phyloP scores from a whole-genome alignment of 2,888 invertebrate genomes.

The Pedicia rivosa region DNA sequence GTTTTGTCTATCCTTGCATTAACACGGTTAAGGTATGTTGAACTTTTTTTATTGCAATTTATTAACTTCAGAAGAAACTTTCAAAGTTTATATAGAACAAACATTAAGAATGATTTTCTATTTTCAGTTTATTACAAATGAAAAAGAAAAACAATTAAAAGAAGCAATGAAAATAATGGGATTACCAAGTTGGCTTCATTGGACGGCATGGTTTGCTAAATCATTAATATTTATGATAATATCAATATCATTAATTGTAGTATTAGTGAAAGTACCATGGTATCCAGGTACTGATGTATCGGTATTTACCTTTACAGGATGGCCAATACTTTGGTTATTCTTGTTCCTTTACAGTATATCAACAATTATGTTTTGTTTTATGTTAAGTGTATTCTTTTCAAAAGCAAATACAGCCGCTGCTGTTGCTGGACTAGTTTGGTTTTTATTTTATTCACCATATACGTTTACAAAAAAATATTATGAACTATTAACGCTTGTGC shows the following conservation, averaged over 20 bases:
- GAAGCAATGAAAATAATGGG: constrained; percentile 92
- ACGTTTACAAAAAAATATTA: constrained; percentile 50
- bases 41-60: not conserved
- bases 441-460: constrained; percentile 56
- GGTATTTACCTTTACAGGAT: constrained; percentile 53
- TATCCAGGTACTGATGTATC: constrained; percentile 33
- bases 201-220: constrained; percentile 75
- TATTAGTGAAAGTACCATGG: constrained; percentile 44
- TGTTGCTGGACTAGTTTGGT: constrained; percentile 61
- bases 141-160: constrained; percentile 48
- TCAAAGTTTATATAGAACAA: no score
- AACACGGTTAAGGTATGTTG: constrained; percentile 47
- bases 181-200: constrained; percentile 64
- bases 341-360: constrained; percentile 52
- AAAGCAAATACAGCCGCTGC: constrained; percentile 68
- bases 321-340: constrained; percentile 50
- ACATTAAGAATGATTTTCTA: not conserved
- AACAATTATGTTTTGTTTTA: constrained; percentile 61
- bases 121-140: constrained; percentile 32
- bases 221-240: constrained; percentile 50
- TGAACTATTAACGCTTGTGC: constrained; percentile 37
- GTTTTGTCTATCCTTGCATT: constrained; percentile 67
- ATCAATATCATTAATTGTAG: constrained; percentile 39
- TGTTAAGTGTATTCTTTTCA: constrained; percentile 63
- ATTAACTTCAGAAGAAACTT: no score